Evolutionary conservation across 2,113 vertebrate genomes (phyloP).

Genomic region (Penelope pileata): DNA sequence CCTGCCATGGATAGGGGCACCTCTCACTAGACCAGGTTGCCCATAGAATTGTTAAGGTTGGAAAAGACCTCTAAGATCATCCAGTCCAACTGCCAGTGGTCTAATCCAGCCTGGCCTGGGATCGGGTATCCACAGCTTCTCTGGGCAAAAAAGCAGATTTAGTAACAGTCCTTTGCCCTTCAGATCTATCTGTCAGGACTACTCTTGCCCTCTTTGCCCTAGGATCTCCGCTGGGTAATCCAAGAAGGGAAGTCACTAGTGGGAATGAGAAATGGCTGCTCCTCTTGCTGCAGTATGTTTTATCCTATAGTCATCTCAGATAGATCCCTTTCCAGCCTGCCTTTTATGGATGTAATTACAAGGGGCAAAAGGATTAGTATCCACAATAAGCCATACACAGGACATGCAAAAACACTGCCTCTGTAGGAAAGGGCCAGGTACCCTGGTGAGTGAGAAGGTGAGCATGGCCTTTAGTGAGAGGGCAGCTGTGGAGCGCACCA

Average conservation of each 20-base stretch:
- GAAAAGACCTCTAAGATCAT: no score
- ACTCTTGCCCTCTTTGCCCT: not conserved
- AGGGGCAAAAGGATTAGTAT: not conserved
- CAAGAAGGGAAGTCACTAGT: not conserved
- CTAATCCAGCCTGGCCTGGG: no score
- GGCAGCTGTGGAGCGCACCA: not conserved
- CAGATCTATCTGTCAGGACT: not conserved
- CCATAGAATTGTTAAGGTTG: no score
- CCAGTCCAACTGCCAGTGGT: no score
- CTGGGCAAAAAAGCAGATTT: not conserved
- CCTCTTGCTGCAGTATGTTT: not conserved
- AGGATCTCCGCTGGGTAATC: not conserved
- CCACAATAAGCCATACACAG: not conserved
- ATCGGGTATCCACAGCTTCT: no score
- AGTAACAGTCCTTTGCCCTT: not conserved
- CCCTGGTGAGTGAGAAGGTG: not conserved
- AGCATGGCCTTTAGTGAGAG: accelerated
- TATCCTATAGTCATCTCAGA: not conserved
- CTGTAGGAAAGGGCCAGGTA: no score
- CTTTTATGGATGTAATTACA: not conserved
- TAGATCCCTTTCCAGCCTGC: not conserved
- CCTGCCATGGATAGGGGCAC: not conserved
- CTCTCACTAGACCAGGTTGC: not conserved
- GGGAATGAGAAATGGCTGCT: not conserved
- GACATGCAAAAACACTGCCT: not conserved